Percentiles rank a stretch among this genome's conserved stretches.
These are phyloP conservation scores for Corythucha ciliata DNA, from an alignment of 2,888 invertebrate genomes.

Conservation along the genomic window DNA sequence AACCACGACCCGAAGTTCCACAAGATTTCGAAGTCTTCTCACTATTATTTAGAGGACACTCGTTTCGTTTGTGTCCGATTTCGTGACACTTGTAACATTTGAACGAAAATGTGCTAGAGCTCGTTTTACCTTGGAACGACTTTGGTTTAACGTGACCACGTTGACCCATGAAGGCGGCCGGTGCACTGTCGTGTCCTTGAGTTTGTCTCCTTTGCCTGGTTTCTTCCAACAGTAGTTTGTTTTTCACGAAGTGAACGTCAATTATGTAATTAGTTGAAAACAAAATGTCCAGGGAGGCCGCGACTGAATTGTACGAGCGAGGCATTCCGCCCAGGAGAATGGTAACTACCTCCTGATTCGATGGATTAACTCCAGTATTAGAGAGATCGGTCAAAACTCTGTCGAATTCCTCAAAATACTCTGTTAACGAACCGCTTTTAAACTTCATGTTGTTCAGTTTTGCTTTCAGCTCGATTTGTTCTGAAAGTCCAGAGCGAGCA, in stretches of 20 bases:
- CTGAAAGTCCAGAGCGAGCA: slow-evolving; percentile 11
- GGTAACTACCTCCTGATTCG: not conserved
- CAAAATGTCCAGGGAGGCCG: not conserved
- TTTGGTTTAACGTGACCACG: too few relatives aligned
- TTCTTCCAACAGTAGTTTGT: slow-evolving; percentile 13
- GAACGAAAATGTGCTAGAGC: too few relatives aligned
- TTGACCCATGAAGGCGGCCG: slow-evolving; percentile 11
- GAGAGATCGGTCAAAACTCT: slow-evolving; percentile 6
- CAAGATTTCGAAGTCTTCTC: not conserved
- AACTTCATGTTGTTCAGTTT: slow-evolving; percentile 12
- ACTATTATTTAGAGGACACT: not conserved
- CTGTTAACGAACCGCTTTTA: not conserved
- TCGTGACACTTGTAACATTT: not conserved
- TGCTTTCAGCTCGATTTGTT: slow-evolving; percentile 4
- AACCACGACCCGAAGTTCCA: slow-evolving; percentile 3
- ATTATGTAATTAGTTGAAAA: not conserved
- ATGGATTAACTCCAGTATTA: not conserved
- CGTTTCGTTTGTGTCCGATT: slow-evolving; percentile 10
- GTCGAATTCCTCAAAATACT: slow-evolving; percentile 10
- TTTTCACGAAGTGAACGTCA: slow-evolving; percentile 10
- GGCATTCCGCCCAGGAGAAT: slow-evolving; percentile 9
- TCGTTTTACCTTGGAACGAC: too few relatives aligned
- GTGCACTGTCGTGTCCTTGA: not conserved
- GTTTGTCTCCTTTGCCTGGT: slow-evolving; percentile 4
- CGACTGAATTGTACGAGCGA: slow-evolving; percentile 1